Evolutionary conservation across 1,140 invertebrate genomes (phyloP).

Genomic region (Trachymyrmex septentrionalis): DNA sequence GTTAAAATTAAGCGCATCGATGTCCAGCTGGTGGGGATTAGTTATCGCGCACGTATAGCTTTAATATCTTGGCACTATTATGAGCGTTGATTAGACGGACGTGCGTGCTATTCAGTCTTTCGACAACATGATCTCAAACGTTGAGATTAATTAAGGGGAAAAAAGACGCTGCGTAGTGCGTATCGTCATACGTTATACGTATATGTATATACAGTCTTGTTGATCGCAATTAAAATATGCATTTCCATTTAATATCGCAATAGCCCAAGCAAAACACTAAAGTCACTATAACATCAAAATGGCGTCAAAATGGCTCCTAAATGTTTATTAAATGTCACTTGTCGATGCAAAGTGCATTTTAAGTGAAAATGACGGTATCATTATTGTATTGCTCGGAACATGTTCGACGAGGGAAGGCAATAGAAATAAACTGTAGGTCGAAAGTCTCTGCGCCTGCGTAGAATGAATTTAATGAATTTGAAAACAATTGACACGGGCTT

Average conservation of each 20-base stretch:
- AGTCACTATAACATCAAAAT: no score
- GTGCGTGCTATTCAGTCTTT: constrained; percentile 16
- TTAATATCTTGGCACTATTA: constrained; percentile 26
- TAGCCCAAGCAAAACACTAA: no score
- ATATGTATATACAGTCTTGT: background rate
- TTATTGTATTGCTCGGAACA: background rate
- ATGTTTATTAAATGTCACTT: no score
- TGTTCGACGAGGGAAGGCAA: background rate
- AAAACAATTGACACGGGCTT: constrained; percentile 70
- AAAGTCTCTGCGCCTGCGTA: constrained; percentile 44
- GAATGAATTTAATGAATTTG: background rate
- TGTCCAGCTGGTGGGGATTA: constrained; percentile 2
- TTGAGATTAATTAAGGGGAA: background rate
- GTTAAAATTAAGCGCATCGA: constrained; percentile 27
- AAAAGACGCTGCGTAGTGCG: background rate
- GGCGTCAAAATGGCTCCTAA: no score
- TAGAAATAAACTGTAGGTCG: background rate
- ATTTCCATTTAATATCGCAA: background rate
- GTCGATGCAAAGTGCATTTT: no score
- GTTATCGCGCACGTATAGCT: background rate
- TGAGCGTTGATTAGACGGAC: constrained; percentile 24
- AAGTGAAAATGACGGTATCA: no score
- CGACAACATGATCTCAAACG: background rate
- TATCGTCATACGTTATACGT: no score
- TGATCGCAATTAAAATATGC: background rate